Evolutionary conservation across 2,113 vertebrate genomes (phyloP), one percentile per base, ranked within the genome.

Genomic region (Larimichthys crocea): DNA sequence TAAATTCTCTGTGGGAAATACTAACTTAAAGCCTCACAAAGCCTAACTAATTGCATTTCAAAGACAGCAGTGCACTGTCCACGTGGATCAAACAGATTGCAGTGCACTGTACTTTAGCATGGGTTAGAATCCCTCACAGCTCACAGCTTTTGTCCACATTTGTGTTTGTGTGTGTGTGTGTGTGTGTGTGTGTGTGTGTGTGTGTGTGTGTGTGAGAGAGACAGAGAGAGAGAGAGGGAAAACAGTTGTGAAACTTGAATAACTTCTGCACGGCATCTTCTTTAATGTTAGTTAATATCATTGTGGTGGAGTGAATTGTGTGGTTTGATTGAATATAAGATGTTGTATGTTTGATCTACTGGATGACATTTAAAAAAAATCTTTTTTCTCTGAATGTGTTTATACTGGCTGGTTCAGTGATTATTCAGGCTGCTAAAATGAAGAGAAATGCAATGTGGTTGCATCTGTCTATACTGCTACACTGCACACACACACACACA

Each of bases 381-480:
- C 1, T 22, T 62, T 24, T 19, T 3, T 52, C 24, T 22, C 19
- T 14, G 29, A 64, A 14, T 55, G 48, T 46, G 52, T 56, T 3
- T 10, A 1, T 24, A 3, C 17, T 42, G 19, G 24, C 62, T 56
- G 63, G 26, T 64, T 49, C 0, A 65, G 20, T 73, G 68, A 50
- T 65, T 71, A 42, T 53, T 24, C 15, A 10, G 59, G 16, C 73
- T 57, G 29, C 14, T 70, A 9, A 16, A 77, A 57, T 61, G 65
- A 70, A 48, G 50, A 70, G 9, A 55, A 55, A 74, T 65, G 50
- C 49, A 62, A 24, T 52, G 22, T 81, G 62, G 29, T 60, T 61
- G 48, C 46, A 62, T 14, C 63, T 61, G 35, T 62, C 62, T 59
- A 4, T 14, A 35, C 35, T 31, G 48, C 46, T 1, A 19, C 8